A percentile compares a stretch with the other conserved stretches of the same genome.
phyloP scores from a whole-genome alignment of 2,113 vertebrate species.

The Ptilonorhynchus violaceus region DNA sequence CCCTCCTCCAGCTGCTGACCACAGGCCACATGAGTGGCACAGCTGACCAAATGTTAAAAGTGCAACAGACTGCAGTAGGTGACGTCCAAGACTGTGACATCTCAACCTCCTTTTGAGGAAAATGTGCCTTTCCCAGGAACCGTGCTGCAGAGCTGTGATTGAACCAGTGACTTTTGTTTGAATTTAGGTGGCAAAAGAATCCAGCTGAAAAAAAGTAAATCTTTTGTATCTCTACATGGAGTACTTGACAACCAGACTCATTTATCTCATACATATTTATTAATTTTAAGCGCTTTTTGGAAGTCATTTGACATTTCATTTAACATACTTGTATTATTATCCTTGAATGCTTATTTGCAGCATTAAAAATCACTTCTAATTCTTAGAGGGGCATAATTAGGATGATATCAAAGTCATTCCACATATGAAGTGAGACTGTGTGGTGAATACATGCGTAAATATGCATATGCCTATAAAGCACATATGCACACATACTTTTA shows the following conservation, averaged over 20 bases:
- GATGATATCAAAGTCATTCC: neutral
- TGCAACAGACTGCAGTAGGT: neutral
- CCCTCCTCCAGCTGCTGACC: neutral
- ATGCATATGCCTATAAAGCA: neutral
- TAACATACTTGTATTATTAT: conserved; percentile 76
- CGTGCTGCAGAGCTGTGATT: neutral
- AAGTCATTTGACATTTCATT: conserved; percentile 79
- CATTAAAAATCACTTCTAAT: conserved; percentile 69
- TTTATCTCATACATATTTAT: conserved; percentile 79
- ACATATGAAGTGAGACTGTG: neutral
- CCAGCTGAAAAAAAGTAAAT: neutral
- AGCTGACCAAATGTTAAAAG: neutral
- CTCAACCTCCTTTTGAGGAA: neutral
- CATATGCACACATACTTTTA: neutral
- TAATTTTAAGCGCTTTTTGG: conserved; percentile 76
- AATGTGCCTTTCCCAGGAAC: neutral
- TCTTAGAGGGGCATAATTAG: conserved; percentile 51
- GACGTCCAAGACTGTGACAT: neutral
- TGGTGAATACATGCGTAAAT: neutral
- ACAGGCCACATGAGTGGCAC: neutral
- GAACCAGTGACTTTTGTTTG: neutral
- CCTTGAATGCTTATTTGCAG: conserved; percentile 71
- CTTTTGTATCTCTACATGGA: conserved; percentile 63
- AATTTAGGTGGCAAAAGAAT: conserved; percentile 44
- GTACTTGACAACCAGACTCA: conserved; percentile 70